Percentiles rank a stretch among this genome's conserved stretches.
These are phyloP conservation scores for Saguinus midas DNA, from an alignment of 2,113 vertebrate genomes.

Conservation along the genomic window DNA sequence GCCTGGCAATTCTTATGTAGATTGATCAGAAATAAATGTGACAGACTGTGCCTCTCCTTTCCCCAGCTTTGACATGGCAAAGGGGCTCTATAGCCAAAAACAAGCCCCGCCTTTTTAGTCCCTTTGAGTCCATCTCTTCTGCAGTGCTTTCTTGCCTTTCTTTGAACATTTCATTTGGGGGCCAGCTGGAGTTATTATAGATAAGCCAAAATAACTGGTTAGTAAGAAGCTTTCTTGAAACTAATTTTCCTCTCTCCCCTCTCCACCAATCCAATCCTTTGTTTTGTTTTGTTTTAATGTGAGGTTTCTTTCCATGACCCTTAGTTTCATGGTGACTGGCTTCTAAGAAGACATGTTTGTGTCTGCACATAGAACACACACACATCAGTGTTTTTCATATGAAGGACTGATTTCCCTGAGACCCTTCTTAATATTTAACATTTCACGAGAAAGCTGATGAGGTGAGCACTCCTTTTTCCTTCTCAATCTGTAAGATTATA, in stretches of 20 bases:
- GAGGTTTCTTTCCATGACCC: constrained; percentile 23
- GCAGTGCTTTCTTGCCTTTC: background rate
- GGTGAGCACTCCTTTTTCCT: constrained; percentile 9
- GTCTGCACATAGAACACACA: rapidly evolving
- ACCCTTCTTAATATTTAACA: constrained; percentile 59
- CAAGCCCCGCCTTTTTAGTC: background rate
- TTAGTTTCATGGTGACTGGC: background rate
- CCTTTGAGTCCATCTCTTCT: background rate
- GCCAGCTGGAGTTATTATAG: background rate
- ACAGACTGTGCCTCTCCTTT: background rate
- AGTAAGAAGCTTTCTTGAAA: background rate
- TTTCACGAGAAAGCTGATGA: constrained; percentile 65
- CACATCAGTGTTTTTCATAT: background rate
- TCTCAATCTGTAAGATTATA: constrained; percentile 76
- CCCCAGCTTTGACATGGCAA: background rate
- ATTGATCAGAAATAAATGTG: background rate
- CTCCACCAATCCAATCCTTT: background rate
- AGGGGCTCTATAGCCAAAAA: constrained; percentile 3
- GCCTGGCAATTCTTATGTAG: background rate
- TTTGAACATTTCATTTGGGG: background rate
- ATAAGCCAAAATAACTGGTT: constrained; percentile 27
- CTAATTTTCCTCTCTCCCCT: background rate
- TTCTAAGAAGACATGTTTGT: constrained; percentile 51
- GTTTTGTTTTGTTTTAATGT: background rate
- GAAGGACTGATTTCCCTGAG: constrained; percentile 46